phyloP scores from a whole-genome alignment of 1,140 invertebrate genomes.

The Odontomachus brunneus region DNA sequence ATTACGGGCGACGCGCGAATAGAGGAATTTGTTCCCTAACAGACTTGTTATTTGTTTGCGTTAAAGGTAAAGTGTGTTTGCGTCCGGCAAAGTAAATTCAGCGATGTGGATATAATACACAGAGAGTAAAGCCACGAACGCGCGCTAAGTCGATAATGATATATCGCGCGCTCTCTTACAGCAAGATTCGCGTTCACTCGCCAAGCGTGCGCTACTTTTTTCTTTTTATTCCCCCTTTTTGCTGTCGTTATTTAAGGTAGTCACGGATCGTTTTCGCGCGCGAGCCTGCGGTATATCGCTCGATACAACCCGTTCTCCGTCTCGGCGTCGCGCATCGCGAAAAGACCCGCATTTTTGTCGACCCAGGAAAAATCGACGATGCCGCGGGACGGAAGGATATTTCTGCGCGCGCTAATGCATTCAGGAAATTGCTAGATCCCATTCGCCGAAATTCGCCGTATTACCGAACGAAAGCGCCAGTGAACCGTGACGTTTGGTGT shows the following conservation, averaged over 20 bases:
- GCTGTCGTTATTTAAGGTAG: constrained; percentile 27
- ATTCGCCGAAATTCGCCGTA: constrained; percentile 17
- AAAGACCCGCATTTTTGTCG: not conserved
- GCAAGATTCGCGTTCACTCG: constrained; percentile 38
- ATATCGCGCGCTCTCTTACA: constrained; percentile 43
- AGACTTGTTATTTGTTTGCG: constrained; percentile 38
- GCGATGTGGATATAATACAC: constrained; percentile 42
- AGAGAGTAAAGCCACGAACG: constrained; percentile 41
- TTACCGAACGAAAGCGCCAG: constrained; percentile 39
- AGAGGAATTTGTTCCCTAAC: constrained; percentile 35
- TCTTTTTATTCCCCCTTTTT: not conserved
- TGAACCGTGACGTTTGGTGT: constrained; percentile 13
- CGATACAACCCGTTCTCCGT: not conserved
- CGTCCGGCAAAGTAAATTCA: constrained; percentile 39
- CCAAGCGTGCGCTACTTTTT: not conserved
- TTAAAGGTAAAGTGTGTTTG: constrained; percentile 32
- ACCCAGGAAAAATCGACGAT: not conserved
- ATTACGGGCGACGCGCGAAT: not conserved
- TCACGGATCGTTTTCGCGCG: not conserved
- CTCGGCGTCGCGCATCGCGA: not conserved
- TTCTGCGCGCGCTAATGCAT: constrained; percentile 37
- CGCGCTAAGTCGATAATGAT: constrained; percentile 49
- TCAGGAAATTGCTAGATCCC: constrained; percentile 7
- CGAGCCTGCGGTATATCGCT: not conserved
- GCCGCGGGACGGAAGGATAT: not conserved